Evolutionary conservation across 2,888 invertebrate genomes (phyloP).

Genomic region (Diabrotica balteata): DNA sequence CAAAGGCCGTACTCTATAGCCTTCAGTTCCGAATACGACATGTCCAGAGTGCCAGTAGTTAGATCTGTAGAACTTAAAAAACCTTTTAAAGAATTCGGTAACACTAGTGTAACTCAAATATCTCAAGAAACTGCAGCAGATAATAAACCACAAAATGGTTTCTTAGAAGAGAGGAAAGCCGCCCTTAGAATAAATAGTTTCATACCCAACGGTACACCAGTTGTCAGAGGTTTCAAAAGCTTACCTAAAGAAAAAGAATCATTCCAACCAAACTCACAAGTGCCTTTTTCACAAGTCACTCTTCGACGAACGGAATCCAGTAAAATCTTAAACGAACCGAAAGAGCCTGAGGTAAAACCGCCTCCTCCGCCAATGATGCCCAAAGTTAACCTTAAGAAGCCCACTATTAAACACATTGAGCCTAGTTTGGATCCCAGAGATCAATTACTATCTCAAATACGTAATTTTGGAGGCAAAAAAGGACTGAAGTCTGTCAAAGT

Average conservation of each 20-base stretch:
- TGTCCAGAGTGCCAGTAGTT: constrained; percentile 61
- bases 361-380: constrained; percentile 57
- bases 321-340: constrained; percentile 33
- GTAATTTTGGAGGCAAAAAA: constrained; percentile 69
- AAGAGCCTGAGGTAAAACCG: constrained; percentile 33
- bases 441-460: constrained; percentile 73
- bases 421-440: constrained; percentile 67
- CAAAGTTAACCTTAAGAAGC: constrained; percentile 46
- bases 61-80: constrained; percentile 63
- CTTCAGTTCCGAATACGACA: constrained; percentile 54
- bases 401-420: constrained; percentile 35
- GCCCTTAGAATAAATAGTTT: constrained; percentile 51
- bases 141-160: constrained; percentile 30
- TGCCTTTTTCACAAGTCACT: constrained; percentile 61
- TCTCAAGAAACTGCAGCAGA: constrained; percentile 30
- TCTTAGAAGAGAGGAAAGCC: constrained; percentile 40
- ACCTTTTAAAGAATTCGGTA: constrained; percentile 53
- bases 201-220: constrained; percentile 48
- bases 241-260: constrained; percentile 42
- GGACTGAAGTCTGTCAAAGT: constrained; percentile 54
- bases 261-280: constrained; percentile 47
- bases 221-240: constrained; percentile 56
- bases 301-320: constrained; percentile 61
- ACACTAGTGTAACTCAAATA: constrained; percentile 54
- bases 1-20: constrained; percentile 55